Percentiles rank a stretch among this genome's conserved stretches.
Evolutionary conservation across 2,797 vertebrate species (phyloP).

Genomic region (Platalea minor): DNA sequence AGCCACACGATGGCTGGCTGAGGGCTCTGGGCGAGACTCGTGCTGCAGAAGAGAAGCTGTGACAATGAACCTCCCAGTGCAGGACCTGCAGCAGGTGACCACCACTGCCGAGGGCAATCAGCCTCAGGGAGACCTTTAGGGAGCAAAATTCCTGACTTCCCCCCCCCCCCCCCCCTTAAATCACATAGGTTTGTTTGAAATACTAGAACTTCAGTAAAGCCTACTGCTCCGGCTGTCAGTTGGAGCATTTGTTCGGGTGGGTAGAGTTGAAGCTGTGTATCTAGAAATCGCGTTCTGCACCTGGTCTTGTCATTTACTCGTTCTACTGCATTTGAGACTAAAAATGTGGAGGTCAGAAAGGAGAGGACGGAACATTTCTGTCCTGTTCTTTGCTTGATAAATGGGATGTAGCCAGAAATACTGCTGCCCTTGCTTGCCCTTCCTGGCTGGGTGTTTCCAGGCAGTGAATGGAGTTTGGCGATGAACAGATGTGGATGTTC

Average conservation of each 20-base stretch:
- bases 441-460: not conserved
- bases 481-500: not conserved
- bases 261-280: not conserved
- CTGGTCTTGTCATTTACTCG: not conserved
- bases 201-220: not conserved
- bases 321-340: not conserved
- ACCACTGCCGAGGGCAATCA: not conserved
- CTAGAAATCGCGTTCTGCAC: not conserved
- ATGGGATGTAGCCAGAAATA: not conserved
- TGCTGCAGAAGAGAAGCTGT: not conserved
- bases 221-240: not conserved
- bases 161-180: not conserved
- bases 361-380: not conserved
- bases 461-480: not conserved
- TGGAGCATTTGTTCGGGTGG: not conserved
- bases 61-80: not conserved
- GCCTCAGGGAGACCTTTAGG: not conserved
- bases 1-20: not conserved
- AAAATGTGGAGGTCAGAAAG: not conserved
- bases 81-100: not conserved
- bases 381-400: not conserved
- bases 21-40: not conserved
- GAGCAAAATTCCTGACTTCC: not conserved
- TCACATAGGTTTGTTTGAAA: not conserved
- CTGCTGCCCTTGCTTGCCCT: not conserved